Conservation (phyloP, 92 coral and sea anemone genomes). For the Paragorgia papillata region DNA sequence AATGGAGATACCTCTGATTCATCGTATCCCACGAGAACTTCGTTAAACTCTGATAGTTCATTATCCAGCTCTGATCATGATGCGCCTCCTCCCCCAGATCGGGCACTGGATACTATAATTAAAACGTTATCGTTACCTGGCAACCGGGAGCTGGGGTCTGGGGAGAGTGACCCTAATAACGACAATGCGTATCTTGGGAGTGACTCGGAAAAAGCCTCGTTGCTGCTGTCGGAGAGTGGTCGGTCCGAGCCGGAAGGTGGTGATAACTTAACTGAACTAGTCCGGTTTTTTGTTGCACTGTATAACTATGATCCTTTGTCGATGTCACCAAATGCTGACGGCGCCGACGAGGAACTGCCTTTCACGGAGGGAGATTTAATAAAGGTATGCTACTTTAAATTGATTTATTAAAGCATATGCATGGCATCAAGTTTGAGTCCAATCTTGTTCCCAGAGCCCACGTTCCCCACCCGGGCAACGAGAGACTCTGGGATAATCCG, state of each 20-base stretch:
- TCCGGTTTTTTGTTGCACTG: conserved; percentile 82
- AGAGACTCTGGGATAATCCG: too few species aligned
- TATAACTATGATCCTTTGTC: conserved; percentile 87
- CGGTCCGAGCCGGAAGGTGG: conserved; percentile 43
- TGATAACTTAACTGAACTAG: conserved; percentile 46
- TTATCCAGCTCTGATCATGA: conserved; percentile 12
- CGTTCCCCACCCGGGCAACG: too few species aligned
- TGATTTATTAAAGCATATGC: neutral
- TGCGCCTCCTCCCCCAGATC: conserved; percentile 13
- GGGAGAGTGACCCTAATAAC: conserved; percentile 28
- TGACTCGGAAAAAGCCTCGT: conserved; percentile 52
- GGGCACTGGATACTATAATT: conserved; percentile 15
- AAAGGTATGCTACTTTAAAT: conserved; percentile 61
- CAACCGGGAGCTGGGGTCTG: conserved; percentile 13
- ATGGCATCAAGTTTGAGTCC: too few species aligned
- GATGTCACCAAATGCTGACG: conserved; percentile 96
- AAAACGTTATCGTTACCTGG: conserved; percentile 29
- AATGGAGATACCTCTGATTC: neutral
- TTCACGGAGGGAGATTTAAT: conserved; percentile 93
- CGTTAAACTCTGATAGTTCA: conserved; percentile 26
- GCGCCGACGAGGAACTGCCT: conserved; percentile 90
- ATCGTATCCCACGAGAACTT: conserved; percentile 23
- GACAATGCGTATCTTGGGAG: conserved; percentile 12
- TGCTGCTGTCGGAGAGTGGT: conserved; percentile 37
- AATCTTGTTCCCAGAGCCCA: too few species aligned